phyloP scores from a whole-genome alignment of 2,113 vertebrate species.

The Geothlypis trichas region DNA sequence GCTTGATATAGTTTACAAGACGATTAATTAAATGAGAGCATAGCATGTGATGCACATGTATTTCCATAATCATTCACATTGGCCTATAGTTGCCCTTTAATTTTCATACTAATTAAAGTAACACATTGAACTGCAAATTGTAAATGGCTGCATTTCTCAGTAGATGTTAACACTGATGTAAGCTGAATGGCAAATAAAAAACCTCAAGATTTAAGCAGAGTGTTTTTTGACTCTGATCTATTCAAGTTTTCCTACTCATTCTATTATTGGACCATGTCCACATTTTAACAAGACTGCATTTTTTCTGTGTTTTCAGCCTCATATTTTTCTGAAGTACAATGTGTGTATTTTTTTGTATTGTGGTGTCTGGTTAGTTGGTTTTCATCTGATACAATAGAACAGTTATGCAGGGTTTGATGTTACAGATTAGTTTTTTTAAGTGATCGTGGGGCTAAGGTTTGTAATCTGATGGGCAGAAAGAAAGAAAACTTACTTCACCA shows the following conservation, averaged over 20 bases:
- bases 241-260: conserved; percentile 66
- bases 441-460: conserved; percentile 34
- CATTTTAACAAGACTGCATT: conserved; percentile 68
- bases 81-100: conserved; percentile 79
- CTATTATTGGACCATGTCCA: conserved; percentile 66
- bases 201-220: conserved; percentile 55
- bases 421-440: conserved; percentile 48
- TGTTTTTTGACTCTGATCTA: conserved; percentile 67
- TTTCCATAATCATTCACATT: conserved; percentile 78
- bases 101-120: conserved; percentile 82
- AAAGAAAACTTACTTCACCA: conserved; percentile 50
- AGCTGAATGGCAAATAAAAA: conserved; percentile 66
- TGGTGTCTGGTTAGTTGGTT: conserved; percentile 60
- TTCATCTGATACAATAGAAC: conserved; percentile 66
- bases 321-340: conserved; percentile 64
- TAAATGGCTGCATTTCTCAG: conserved; percentile 70
- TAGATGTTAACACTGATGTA: conserved; percentile 71
- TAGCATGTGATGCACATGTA: conserved; percentile 78
- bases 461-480: conserved; percentile 73
- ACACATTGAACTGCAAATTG: conserved; percentile 73
- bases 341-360: conserved; percentile 59
- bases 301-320: conserved; percentile 38
- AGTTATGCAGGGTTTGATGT: conserved; percentile 31
- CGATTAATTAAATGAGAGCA: conserved; percentile 79
- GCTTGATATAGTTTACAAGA: conserved; percentile 77